Evolutionary conservation across 2,113 vertebrate species (phyloP), one percentile per base, ranked within the genome.

Genomic region (Taxidea taxus): DNA sequence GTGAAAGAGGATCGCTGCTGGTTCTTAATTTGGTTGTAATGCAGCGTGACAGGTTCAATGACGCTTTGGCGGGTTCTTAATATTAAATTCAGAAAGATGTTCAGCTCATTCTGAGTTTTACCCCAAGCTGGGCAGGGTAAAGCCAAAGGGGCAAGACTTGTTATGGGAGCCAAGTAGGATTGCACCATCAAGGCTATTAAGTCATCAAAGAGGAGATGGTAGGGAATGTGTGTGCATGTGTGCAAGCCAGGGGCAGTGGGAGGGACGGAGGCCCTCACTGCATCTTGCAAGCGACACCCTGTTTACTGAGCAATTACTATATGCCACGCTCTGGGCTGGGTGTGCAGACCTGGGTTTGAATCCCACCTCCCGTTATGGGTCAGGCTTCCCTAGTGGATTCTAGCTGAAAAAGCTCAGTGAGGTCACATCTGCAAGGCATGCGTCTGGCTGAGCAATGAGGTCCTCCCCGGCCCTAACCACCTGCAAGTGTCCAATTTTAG

Each of bases 11-110:
- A 97, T 92, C 82, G 98, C 98, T 98, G 92, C 92, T 96, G 97
- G 95, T 97, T 98, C 98, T 98, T 98, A 98, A 98, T 98, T 99
- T 98, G 98, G 98, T 98, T 98, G 96, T 98, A 97, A 98, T 96
- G 75, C 27, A 82, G 97, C 88, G 80, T 98, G 98, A 98, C 98
- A 98, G 97, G 96, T 83, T 97, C 96, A 84, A 74, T 34, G 74
- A 81, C 0, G 94, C 95, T 96, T 94, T 97, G 97, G 98, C 87
- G 94, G 96, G 95, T 91, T 98, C 96, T 97, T 54, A 74, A 85
- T 84, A 97, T 89, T 62, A 80, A 77, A 98, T 84, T 37, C 87
- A 42, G 87, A 94, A 78, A 72, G 93, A 95, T 1, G 44, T 23
- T 95, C 39, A 47, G 74, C 47, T 97, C 90, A 8, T 25, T 14